Evolutionary conservation across 2,113 vertebrate species (phyloP).

Genomic region (Oreochromis aureus): DNA sequence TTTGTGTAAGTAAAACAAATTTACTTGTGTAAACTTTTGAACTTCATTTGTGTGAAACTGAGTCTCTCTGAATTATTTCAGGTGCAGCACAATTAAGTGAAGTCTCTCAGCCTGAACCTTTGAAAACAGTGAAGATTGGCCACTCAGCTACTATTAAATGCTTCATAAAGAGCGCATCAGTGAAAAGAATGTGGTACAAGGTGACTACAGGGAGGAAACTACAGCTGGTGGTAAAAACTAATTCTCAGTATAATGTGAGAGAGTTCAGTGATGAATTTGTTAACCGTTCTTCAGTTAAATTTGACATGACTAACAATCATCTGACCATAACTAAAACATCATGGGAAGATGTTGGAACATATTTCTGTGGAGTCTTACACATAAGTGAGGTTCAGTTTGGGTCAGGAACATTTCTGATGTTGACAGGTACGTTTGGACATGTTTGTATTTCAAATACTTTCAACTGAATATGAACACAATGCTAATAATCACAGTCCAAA

Average conservation of each 20-base stretch:
- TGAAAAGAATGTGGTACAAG: neutral
- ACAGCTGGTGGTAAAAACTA: neutral
- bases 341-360: too few relatives aligned
- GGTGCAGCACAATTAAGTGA: neutral
- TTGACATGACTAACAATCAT: too few relatives aligned
- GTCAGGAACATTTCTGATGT: neutral
- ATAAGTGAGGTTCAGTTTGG: too few relatives aligned
- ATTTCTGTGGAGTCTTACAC: too few relatives aligned
- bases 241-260: neutral
- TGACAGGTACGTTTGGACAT: neutral
- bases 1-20: neutral
- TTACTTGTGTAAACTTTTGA: neutral
- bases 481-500: neutral
- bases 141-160: neutral
- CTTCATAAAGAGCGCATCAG: neutral
- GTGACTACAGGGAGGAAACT: neutral
- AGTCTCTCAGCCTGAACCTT: neutral
- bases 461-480: rapidly evolving
- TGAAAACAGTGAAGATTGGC: neutral
- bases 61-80: neutral
- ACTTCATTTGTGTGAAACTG: neutral
- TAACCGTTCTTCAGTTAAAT: too few relatives aligned
- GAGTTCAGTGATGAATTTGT: too few relatives aligned
- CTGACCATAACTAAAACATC: too few relatives aligned
- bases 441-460: rapidly evolving